Evolutionary conservation across 2,888 invertebrate genomes (phyloP).

Genomic region (Chirona hameri): DNA sequence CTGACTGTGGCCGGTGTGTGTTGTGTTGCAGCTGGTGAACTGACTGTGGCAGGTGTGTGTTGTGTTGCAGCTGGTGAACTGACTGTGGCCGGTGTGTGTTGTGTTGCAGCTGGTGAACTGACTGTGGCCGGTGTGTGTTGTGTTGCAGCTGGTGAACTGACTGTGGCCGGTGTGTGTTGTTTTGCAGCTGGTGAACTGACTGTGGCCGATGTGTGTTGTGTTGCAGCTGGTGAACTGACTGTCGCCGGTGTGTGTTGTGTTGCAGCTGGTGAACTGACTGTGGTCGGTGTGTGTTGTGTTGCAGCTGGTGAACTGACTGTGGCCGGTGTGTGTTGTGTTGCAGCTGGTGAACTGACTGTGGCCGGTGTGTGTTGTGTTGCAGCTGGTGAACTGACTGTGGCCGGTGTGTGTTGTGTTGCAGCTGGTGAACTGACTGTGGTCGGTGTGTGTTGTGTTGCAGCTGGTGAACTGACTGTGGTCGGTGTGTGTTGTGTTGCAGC

Average conservation of each 20-base stretch:
- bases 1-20: conserved; percentile 38
- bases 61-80: conserved; percentile 66
- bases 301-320: conserved; percentile 78
- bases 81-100: conserved; percentile 37
- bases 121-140: conserved; percentile 37
- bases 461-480: conserved; percentile 69
- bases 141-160: conserved; percentile 68
- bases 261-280: conserved; percentile 75
- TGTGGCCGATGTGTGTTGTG: conserved; percentile 35
- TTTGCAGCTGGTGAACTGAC: conserved; percentile 70
- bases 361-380: conserved; percentile 40
- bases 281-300: conserved; percentile 35
- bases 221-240: conserved; percentile 73
- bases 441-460: conserved; percentile 48
- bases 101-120: conserved; percentile 67
- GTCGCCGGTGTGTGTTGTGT: conserved; percentile 35
- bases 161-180: conserved; percentile 36
- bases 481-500: conserved; percentile 50
- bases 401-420: conserved; percentile 45
- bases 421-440: conserved; percentile 72
- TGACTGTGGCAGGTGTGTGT: conserved; percentile 37
- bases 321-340: conserved; percentile 35
- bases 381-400: conserved; percentile 77
- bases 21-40: conserved; percentile 64
- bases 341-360: conserved; percentile 78